Evolutionary conservation across 2,797 vertebrate species (phyloP).

Genomic region (Tokudaia tokunoshimensis): DNA sequence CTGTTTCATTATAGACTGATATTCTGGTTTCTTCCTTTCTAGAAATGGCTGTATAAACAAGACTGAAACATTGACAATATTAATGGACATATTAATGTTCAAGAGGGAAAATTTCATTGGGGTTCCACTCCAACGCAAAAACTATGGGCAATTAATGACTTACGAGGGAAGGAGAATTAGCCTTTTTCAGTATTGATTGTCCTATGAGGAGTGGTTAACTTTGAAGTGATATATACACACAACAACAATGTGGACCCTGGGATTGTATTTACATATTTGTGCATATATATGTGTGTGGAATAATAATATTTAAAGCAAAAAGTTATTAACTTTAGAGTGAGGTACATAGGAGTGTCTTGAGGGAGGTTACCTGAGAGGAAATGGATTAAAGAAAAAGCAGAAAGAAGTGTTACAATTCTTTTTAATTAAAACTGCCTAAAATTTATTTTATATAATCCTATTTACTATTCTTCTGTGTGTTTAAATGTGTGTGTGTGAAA

Average conservation of each 20-base stretch:
- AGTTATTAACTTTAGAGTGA: background rate
- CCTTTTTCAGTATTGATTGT: background rate
- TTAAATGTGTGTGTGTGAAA: background rate
- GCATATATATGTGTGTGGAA: background rate
- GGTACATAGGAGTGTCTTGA: background rate
- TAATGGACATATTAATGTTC: background rate
- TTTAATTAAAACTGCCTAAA: background rate
- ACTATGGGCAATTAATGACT: background rate
- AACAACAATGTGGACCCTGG: no score
- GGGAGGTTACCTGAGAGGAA: background rate
- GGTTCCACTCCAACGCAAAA: background rate
- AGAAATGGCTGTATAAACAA: background rate
- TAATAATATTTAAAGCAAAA: background rate
- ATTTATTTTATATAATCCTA: background rate
- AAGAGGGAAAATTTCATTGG: background rate
- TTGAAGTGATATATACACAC: background rate
- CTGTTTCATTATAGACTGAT: background rate
- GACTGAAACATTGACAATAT: background rate
- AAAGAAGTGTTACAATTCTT: background rate
- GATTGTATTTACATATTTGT: background rate
- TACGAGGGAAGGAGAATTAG: no score
- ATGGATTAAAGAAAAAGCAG: background rate
- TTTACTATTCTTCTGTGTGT: no score
- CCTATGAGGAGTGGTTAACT: background rate
- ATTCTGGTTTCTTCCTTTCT: background rate